These are phyloP conservation scores for Erpobdella octoculata DNA, from an alignment of 2,888 invertebrate genomes.

Conservation along the genomic window DNA sequence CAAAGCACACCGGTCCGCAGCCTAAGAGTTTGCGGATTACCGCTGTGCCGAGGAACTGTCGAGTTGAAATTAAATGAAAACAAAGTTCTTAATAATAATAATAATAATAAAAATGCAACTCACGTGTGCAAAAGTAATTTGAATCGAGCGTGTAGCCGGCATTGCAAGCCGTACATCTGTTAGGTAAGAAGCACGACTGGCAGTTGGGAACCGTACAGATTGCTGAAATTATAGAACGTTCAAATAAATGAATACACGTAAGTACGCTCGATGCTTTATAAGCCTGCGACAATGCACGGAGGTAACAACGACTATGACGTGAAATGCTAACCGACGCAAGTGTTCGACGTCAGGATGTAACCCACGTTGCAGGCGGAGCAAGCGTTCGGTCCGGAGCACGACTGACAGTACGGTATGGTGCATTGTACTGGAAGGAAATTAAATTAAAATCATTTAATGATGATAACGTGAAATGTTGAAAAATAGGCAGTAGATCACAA, in stretches of 20 bases:
- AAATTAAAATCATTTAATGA: background rate
- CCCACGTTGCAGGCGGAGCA: conserved; percentile 8
- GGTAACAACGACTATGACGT: too few species aligned
- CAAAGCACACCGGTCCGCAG: background rate
- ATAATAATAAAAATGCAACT: background rate
- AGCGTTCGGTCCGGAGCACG: background rate
- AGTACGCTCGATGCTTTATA: too few species aligned
- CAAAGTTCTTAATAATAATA: background rate
- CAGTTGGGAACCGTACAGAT: conserved; percentile 15
- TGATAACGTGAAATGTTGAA: too few species aligned
- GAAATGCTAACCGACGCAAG: too few species aligned
- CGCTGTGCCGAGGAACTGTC: background rate
- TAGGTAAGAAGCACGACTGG: background rate
- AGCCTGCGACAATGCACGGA: too few species aligned
- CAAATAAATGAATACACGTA: too few species aligned
- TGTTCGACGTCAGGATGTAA: too few species aligned
- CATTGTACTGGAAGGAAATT: conserved; percentile 7
- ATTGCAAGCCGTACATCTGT: background rate
- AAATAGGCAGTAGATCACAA: too few species aligned
- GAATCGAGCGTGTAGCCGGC: background rate
- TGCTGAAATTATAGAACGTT: background rate
- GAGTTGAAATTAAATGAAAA: background rate
- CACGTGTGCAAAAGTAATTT: background rate
- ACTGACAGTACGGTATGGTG: background rate
- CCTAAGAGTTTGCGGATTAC: background rate